These are phyloP conservation scores for Cyrtodaria siliqua DNA, from an alignment of 2,888 invertebrate species.

Conservation along the genomic window DNA sequence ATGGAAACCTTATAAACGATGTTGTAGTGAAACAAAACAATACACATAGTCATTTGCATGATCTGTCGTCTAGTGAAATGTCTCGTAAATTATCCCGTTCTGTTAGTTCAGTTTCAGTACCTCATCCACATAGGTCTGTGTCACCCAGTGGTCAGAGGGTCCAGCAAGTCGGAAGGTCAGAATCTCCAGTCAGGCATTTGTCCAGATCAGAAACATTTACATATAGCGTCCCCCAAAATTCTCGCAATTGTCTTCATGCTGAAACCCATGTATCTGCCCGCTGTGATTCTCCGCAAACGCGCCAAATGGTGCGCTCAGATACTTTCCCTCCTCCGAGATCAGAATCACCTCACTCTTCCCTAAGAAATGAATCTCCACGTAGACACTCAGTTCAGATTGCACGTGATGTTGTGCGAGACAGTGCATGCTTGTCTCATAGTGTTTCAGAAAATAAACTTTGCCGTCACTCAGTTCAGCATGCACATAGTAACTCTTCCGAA, in stretches of 20 bases:
- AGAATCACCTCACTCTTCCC: conserved; percentile 20
- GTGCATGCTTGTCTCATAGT: conserved; percentile 15
- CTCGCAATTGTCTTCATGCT: conserved; percentile 39
- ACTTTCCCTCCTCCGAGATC: conserved; percentile 35
- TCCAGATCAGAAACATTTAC: conserved; percentile 63
- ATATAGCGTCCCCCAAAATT: conserved; percentile 47
- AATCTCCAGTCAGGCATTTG: conserved; percentile 57
- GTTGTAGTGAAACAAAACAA: conserved; percentile 14
- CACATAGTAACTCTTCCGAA: not conserved
- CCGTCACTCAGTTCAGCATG: conserved; percentile 12
- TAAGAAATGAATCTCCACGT: conserved; percentile 52
- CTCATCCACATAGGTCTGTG: conserved; percentile 30
- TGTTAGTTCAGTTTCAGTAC: conserved; percentile 42
- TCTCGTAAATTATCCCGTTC: conserved; percentile 34
- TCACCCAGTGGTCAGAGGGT: conserved; percentile 23
- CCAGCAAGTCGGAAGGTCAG: conserved; percentile 31
- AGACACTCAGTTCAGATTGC: conserved; percentile 53
- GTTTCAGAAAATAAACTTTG: conserved; percentile 1
- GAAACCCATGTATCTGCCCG: conserved; percentile 46
- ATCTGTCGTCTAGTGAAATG: conserved; percentile 41
- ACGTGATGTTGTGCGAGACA: conserved; percentile 1
- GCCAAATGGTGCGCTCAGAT: conserved; percentile 39
- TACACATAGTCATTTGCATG: conserved; percentile 36
- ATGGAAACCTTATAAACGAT: conserved; percentile 49
- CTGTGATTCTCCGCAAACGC: conserved; percentile 53